Evolutionary conservation across 2,888 invertebrate species (phyloP).

Genomic region (Drosophila neonasuta): DNA sequence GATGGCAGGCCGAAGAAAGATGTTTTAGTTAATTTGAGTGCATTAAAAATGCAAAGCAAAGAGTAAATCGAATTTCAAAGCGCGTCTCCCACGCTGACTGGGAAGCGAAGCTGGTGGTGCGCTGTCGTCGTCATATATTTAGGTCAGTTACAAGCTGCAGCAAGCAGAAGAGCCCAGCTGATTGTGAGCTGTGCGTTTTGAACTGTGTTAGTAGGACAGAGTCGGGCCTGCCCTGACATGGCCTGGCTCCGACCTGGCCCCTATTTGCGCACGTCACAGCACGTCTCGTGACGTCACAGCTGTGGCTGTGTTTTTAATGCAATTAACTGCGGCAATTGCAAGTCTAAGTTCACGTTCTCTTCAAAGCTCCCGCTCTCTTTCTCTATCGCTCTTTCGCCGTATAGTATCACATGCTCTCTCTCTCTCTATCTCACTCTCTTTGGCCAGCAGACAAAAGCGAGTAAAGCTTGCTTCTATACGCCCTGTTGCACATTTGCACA

Average conservation of each 20-base stretch:
- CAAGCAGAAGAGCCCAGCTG: constrained; percentile 38
- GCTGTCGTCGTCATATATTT: constrained; percentile 62
- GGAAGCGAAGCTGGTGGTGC: background rate
- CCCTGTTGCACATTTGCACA: constrained; percentile 62
- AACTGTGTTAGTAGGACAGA: constrained; percentile 72
- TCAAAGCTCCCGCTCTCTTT: constrained; percentile 32
- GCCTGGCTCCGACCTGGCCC: constrained; percentile 45
- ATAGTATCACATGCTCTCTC: background rate
- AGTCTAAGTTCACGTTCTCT: constrained; percentile 38
- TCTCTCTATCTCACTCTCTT: constrained; percentile 24
- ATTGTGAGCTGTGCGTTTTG: constrained; percentile 26
- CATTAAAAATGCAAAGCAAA: constrained; percentile 22
- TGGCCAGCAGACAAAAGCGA: constrained; percentile 9
- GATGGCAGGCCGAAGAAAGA: constrained; percentile 14
- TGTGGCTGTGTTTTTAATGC: constrained; percentile 46
- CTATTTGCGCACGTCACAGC: constrained; percentile 61
- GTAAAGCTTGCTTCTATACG: constrained; percentile 31
- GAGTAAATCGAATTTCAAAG: constrained; percentile 32
- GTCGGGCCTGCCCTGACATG: constrained; percentile 25
- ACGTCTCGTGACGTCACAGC: constrained; percentile 66
- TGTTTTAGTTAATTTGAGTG: constrained; percentile 37
- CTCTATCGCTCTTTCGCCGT: background rate
- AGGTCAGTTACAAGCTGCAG: constrained; percentile 59
- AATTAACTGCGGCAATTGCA: constrained; percentile 51
- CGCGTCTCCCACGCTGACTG: background rate